Evolutionary conservation across 2,113 vertebrate species (phyloP), one percentile per base, ranked within the genome.

Genomic region (Sturnus vulgaris): DNA sequence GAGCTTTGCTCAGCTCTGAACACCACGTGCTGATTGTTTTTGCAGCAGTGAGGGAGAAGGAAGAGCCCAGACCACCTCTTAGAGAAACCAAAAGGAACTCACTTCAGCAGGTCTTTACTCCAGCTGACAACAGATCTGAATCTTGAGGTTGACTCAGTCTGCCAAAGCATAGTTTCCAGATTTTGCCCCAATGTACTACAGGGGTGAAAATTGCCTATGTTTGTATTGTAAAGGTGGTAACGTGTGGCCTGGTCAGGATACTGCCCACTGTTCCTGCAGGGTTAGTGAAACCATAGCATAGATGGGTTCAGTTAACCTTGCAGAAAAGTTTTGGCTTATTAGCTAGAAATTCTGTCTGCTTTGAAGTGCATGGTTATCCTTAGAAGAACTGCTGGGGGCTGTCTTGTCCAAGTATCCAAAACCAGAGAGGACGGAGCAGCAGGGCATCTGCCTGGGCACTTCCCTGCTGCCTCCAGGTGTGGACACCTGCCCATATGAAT

Each of bases 381-480:
- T 56, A 22, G 44, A 79, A 30, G 33, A 80, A 5, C 18, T 83
- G 21, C 9, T 7, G 4, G 24, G 35, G 73, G 13, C 35, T 70
- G 14, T 19, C 47, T 60, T 83, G 42, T 70, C 56, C 1, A 1
- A 63, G 56, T 63, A 3, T 0, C 42, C 40, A 69, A 66, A 91
- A 72, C 33, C 2, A 1, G 53, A 69, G 21, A 17, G 50, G 22
- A n/a, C 24, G 64, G 61, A 90, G 61, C 64, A 78, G 44, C 52
- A 78, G 56, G 10, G 5, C 47, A 25, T 1, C 1, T 76, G 17
- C 15, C 11, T 9, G 0, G 44, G 18, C 24, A 50, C 27, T 28
- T 55, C 46, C 20, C 39, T 55, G 46, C 63, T 82, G 24, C 17
- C 30, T 9, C 19, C 8, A 21, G 10, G 4, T 39, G 28, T n/a